These are phyloP conservation scores for Halcyon leucocephala DNA, from an alignment of 2,797 vertebrate genomes.

Conservation along the genomic window DNA sequence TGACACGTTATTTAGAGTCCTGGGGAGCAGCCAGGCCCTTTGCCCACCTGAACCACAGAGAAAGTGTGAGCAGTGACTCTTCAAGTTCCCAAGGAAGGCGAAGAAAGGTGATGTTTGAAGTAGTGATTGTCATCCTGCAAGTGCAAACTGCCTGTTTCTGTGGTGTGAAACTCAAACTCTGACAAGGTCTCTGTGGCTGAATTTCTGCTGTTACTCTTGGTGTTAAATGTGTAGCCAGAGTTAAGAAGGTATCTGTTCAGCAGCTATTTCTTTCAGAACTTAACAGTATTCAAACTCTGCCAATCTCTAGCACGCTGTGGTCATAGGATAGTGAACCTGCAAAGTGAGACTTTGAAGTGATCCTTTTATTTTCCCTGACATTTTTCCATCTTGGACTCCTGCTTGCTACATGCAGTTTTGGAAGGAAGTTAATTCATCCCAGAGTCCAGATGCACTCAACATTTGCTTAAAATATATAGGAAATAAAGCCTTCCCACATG, in stretches of 20 bases:
- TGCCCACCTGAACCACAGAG: constrained; percentile 91
- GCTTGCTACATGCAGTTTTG: not conserved
- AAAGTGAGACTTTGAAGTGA: not conserved
- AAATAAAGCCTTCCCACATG: not conserved
- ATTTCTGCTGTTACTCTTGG: not conserved
- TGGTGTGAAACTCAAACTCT: not conserved
- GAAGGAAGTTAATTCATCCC: not conserved
- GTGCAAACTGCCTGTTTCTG: accelerated
- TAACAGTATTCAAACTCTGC: not conserved
- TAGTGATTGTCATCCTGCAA: accelerated
- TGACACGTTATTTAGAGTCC: constrained; percentile 97
- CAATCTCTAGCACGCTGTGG: not conserved
- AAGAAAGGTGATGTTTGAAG: constrained; percentile 81
- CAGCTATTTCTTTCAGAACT: not conserved
- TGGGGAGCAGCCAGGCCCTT: constrained; percentile 98
- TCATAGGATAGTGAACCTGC: not conserved
- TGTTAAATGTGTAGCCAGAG: accelerated
- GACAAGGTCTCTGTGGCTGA: not conserved
- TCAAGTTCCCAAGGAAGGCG: constrained; percentile 81
- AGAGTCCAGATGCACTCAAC: not conserved
- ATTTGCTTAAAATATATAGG: not conserved
- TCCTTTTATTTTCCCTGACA: accelerated
- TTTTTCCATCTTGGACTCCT: not conserved
- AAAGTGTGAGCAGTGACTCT: constrained; percentile 85
- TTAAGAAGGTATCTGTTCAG: not conserved